A percentile compares a stretch with the other conserved stretches of the same genome.
These are phyloP conservation scores for Madoqua kirkii DNA, from an alignment of 2,113 vertebrate species.

Conservation along the genomic window DNA sequence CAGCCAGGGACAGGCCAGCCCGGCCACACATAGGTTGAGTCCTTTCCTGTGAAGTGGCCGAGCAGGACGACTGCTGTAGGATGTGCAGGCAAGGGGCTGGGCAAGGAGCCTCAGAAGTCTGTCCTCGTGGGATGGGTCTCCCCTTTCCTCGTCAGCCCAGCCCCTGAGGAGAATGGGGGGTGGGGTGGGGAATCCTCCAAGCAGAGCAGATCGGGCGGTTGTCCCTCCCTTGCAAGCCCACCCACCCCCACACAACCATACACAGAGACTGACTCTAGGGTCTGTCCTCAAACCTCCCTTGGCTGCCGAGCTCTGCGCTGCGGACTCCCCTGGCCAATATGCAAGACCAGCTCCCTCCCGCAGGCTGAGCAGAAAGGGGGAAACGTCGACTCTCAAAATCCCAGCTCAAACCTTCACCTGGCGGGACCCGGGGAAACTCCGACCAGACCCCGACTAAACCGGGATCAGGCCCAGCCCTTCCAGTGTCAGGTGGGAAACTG, in stretches of 20 bases:
- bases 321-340: not conserved
- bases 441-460: not conserved
- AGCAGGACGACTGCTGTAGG: not conserved
- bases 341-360: constrained; percentile 27
- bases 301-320: not conserved
- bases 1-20: not conserved
- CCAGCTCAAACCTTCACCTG: not conserved
- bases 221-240: not conserved
- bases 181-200: not conserved
- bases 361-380: not conserved
- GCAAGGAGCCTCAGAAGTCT: not conserved
- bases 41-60: not conserved
- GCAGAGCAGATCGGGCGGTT: not conserved
- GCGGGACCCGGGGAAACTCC: not conserved
- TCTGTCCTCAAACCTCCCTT: not conserved
- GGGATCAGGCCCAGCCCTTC: not conserved
- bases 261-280: not conserved
- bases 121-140: not conserved
- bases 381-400: not conserved
- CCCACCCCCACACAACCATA: not conserved
- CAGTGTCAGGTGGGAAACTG: constrained; percentile 47
- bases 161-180: not conserved
- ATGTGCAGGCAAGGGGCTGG: not conserved
- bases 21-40: not conserved
- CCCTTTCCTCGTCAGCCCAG: not conserved